These are phyloP conservation scores for Steromphala cineraria DNA, from an alignment of 2,888 invertebrate species.

Conservation along the genomic window DNA sequence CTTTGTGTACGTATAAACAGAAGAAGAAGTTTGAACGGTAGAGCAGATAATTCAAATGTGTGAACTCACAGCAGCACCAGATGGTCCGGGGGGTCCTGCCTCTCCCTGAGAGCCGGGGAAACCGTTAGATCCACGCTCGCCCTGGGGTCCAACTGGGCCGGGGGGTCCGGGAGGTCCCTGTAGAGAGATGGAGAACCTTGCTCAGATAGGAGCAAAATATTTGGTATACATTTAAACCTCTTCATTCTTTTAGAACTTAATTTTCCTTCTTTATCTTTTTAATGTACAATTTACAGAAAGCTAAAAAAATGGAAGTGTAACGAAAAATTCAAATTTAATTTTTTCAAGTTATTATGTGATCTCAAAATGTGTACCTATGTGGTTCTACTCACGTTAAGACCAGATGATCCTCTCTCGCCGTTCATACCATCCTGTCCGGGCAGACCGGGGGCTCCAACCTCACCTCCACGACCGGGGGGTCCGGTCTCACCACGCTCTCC, in stretches of 20 bases:
- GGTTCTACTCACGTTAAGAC: slow-evolving; percentile 47
- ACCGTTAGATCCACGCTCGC: slow-evolving; percentile 64
- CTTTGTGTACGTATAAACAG: no score
- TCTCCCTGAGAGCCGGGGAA: slow-evolving; percentile 70
- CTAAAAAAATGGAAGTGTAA: no score
- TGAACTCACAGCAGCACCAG: slow-evolving; percentile 74
- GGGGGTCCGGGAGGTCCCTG: slow-evolving; percentile 56
- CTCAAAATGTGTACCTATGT: no score
- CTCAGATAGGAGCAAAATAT: background rate
- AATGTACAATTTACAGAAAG: no score
- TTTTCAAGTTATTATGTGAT: no score
- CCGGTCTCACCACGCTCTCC: slow-evolving; percentile 63
- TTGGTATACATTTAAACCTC: background rate
- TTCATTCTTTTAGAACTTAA: background rate
- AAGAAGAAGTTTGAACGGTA: background rate
- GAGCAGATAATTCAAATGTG: no score
- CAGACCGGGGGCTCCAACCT: slow-evolving; percentile 56
- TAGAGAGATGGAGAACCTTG: background rate
- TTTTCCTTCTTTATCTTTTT: no score
- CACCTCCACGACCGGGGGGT: slow-evolving; percentile 62
- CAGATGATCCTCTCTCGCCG: slow-evolving; percentile 65
- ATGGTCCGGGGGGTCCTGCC: slow-evolving; percentile 79
- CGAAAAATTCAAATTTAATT: no score
- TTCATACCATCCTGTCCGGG: slow-evolving; percentile 60
- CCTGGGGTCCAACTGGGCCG: slow-evolving; percentile 57